These are phyloP conservation scores for Melanostoma mellinum DNA, from an alignment of 2,888 invertebrate species.

Conservation along the genomic window DNA sequence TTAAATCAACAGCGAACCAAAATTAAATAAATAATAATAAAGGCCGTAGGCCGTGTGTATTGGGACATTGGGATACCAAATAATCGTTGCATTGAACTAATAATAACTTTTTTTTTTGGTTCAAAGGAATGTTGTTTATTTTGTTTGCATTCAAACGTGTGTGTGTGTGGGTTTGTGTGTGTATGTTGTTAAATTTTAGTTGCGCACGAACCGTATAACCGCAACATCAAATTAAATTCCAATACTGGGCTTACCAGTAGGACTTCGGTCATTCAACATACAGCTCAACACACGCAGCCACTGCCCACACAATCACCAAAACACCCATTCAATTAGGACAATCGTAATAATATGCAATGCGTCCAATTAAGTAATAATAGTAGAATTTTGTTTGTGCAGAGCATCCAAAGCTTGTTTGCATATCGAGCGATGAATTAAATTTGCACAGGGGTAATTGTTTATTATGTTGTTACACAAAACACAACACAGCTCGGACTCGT, in stretches of 20 bases:
- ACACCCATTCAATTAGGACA: slow-evolving; percentile 48
- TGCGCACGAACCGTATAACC: slow-evolving; percentile 49
- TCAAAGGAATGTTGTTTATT: slow-evolving; percentile 6
- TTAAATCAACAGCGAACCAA: too few relatives aligned
- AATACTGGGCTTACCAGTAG: slow-evolving; percentile 47
- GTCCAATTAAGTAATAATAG: slow-evolving; percentile 66
- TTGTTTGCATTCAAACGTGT: not conserved
- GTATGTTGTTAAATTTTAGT: slow-evolving; percentile 15
- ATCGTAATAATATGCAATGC: slow-evolving; percentile 52
- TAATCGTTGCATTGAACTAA: not conserved
- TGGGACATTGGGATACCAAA: too few relatives aligned
- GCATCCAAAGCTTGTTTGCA: slow-evolving; percentile 6
- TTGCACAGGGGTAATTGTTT: slow-evolving; percentile 57
- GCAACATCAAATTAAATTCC: slow-evolving; percentile 68
- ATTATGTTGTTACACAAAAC: slow-evolving; percentile 3
- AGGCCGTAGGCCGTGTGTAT: too few relatives aligned
- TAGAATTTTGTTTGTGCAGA: slow-evolving; percentile 10
- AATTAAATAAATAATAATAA: too few relatives aligned
- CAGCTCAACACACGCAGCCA: not conserved
- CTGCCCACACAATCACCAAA: not conserved
- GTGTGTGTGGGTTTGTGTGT: too few relatives aligned
- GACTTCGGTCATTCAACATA: slow-evolving; percentile 22
- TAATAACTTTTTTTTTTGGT: slow-evolving; percentile 17
- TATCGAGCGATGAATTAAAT: slow-evolving; percentile 39
- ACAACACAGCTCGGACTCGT: not conserved